Conservation (phyloP, 2,797 vertebrate species). For the Fistularia commersonii region DNA sequence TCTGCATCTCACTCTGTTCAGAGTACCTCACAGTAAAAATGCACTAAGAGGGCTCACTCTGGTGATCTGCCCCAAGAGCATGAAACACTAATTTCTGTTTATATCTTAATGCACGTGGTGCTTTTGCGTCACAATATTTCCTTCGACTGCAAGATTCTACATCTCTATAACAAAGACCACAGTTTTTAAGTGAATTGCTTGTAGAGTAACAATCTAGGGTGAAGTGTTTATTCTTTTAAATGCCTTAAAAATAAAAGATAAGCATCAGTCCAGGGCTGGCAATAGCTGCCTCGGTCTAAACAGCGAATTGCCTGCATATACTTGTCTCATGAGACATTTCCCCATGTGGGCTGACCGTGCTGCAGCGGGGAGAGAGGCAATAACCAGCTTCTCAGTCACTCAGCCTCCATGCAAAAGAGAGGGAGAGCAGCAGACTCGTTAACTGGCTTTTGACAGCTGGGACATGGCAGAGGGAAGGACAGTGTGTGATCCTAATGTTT, state of each 20-base stretch:
- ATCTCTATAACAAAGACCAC: background rate
- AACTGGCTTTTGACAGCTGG: conserved; percentile 94
- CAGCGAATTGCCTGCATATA: conserved; percentile 37
- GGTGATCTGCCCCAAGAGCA: conserved; percentile 27
- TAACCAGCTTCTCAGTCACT: conserved; percentile 31
- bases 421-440: conserved; percentile 78
- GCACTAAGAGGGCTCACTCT: conserved; percentile 1
- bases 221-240: conserved; percentile 9
- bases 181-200: conserved; percentile 14
- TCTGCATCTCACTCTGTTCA: background rate
- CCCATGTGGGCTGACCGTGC: conserved; percentile 41
- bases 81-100: conserved; percentile 37
- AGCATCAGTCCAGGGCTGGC: conserved; percentile 32
- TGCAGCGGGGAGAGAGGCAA: conserved; percentile 43
- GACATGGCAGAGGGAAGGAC: conserved; percentile 86
- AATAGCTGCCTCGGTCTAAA: conserved; percentile 46
- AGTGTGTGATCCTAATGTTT: conserved; percentile 37
- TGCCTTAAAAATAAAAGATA: conserved; percentile 36
- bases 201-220: conserved; percentile 6
- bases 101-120: conserved; percentile 50
- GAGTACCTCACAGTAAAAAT: conserved; percentile 16
- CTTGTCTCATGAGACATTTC: conserved; percentile 42
- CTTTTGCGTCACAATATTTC: conserved; percentile 30
- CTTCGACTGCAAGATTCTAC: conserved; percentile 26
- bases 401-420: conserved; percentile 51